Evolutionary conservation across 2,797 vertebrate genomes (phyloP).

Genomic region (Coreius guichenoti): DNA sequence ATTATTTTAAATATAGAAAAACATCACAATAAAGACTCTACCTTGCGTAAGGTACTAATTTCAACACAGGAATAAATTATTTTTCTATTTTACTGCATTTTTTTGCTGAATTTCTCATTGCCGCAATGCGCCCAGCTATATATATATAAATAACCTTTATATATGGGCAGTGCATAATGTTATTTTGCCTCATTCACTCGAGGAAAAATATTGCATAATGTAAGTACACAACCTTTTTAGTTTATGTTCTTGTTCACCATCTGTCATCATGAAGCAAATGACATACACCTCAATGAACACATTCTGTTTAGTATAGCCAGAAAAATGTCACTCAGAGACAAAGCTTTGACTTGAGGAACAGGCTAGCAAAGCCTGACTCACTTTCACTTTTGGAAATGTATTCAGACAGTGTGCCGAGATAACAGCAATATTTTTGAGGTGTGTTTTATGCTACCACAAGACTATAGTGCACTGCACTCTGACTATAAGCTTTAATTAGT

Average conservation of each 20-base stretch:
- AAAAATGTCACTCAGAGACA: conserved; percentile 40
- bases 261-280: neutral
- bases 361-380: conserved; percentile 22
- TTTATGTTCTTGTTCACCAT: neutral
- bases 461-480: neutral
- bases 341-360: conserved; percentile 49
- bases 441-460: neutral
- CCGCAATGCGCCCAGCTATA: neutral
- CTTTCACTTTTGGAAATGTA: conserved; percentile 9
- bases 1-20: no score
- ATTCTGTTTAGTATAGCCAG: conserved; percentile 5
- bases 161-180: neutral
- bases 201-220: neutral
- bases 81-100: neutral
- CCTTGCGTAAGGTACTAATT: neutral
- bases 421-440: neutral
- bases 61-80: neutral
- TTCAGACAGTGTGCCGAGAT: conserved; percentile 5
- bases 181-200: neutral
- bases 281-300: conserved; percentile 14
- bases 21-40: no score
- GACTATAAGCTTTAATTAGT: neutral
- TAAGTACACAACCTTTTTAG: neutral
- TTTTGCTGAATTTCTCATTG: neutral
- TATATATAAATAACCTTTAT: neutral